Evolutionary conservation across 2,888 invertebrate genomes (phyloP), one percentile per base, ranked within the genome.

Genomic region (Anticlea derivata): DNA sequence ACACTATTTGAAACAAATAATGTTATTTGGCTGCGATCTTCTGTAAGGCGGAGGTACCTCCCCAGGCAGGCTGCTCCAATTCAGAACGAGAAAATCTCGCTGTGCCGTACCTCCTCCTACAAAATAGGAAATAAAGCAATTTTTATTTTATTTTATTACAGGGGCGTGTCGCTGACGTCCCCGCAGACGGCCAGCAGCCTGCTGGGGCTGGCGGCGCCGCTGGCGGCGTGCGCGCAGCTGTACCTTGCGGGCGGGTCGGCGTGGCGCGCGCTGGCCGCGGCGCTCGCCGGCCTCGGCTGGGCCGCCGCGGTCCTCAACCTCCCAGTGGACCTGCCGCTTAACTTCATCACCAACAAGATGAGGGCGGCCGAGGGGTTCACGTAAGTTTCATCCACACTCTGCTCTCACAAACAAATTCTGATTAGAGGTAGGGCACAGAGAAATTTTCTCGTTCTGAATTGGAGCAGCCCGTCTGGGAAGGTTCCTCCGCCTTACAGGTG

Each of bases 111-210:
- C n/a, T n/a, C n/a, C n/a, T n/a, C n/a, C n/a, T n/a, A n/a, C n/a
- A n/a, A n/a, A n/a, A n/a, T n/a, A n/a, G n/a, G n/a, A n/a, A n/a
- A n/a, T n/a, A n/a, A n/a, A n/a, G n/a, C n/a, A 17, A 17, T 17
- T 17, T 3, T 17, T 17, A 17, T 17, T 4, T 8, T 27, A n/a
- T 27, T 33, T 20, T 2, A 85, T 5, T 7, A 1, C 84, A 98
- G 98, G 97, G 99, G 98, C 39, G 96, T 97, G 68, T 97, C 98
- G 68, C 89, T 99, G 66, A 99, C 99, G 10, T 98, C 98, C 7
- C 95, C 97, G 0, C 92, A 97, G 37, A 95, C 97, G 66, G 98
- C 97, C 17, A 97, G 97, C 1, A 83, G 97, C 67, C 94, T 97
- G 49, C 93, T 98, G 59, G 96, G 96, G 62, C 89, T 98, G 66